Evolutionary conservation across 2,113 vertebrate genomes (phyloP).

Genomic region (Psittacus erithacus): DNA sequence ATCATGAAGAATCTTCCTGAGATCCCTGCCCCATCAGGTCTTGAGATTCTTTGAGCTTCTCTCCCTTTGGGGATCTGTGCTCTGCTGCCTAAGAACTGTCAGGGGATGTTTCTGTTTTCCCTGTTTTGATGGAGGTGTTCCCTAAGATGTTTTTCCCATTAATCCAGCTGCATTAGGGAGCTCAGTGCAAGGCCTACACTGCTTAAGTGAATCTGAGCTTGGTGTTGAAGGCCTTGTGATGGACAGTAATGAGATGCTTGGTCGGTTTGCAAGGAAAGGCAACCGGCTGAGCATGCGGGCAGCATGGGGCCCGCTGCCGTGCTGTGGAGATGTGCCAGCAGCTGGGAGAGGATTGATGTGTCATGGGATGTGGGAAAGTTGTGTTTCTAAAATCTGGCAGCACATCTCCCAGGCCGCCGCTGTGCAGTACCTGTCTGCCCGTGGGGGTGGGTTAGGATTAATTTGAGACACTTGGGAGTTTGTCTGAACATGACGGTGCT

Average conservation of each 20-base stretch:
- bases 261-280: not conserved
- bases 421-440: not conserved
- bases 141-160: constrained; percentile 10
- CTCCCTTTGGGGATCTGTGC: constrained; percentile 14
- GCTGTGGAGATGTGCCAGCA: not conserved
- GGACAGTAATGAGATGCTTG: constrained; percentile 37
- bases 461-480: not conserved
- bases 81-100: constrained; percentile 36
- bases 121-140: constrained; percentile 14
- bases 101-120: constrained; percentile 1
- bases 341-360: not conserved
- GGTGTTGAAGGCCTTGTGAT: not conserved
- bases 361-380: not conserved
- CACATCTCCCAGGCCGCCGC: not conserved
- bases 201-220: not conserved
- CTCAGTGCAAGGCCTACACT: not conserved
- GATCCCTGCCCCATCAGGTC: constrained; percentile 20
- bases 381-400: not conserved
- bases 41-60: constrained; percentile 16
- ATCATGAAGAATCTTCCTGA: not conserved
- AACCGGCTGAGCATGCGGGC: not conserved
- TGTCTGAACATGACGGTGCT: not conserved
- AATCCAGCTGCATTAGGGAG: not conserved
- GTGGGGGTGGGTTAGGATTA: not conserved
- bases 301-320: not conserved